A percentile compares a stretch with the other conserved stretches of the same genome.
These are phyloP conservation scores for Brevimyrus niger DNA, from an alignment of 2,113 vertebrate genomes.

Conservation along the genomic window DNA sequence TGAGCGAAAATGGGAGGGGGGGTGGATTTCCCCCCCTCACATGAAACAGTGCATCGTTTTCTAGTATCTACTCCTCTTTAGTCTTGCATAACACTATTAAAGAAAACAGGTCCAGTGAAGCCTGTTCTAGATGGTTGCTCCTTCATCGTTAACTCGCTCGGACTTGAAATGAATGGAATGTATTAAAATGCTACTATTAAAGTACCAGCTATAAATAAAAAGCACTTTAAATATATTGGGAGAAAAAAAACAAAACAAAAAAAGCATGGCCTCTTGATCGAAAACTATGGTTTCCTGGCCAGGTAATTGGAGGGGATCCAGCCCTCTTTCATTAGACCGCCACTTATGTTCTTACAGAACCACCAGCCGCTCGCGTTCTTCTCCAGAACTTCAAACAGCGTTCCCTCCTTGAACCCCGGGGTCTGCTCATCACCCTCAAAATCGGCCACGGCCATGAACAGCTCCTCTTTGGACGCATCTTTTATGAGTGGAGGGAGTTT, in stretches of 20 bases:
- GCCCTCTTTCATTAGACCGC: constrained; percentile 74
- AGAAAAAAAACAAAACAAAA: constrained; percentile 11
- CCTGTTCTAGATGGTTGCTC: constrained; percentile 24
- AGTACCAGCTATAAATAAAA: constrained; percentile 59
- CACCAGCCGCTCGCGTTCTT: constrained; percentile 91
- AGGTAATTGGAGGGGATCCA: constrained; percentile 99
- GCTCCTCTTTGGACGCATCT: constrained; percentile 66
- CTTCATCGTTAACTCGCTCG: constrained; percentile 45
- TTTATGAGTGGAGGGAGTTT: constrained; percentile 51
- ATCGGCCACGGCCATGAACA: constrained; percentile 89
- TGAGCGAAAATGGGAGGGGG: constrained; percentile 13
- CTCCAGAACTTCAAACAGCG: constrained; percentile 87
- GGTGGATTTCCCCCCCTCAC: constrained; percentile 18
- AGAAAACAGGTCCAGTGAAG: constrained; percentile 22
- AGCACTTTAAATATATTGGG: constrained; percentile 44
- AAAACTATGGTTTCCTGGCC: constrained; percentile 81
- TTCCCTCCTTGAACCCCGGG: constrained; percentile 85
- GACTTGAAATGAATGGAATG: constrained; percentile 46
- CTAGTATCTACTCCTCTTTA: constrained; percentile 1
- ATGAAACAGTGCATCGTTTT: neutral
- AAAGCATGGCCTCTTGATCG: neutral
- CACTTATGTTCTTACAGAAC: constrained; percentile 87
- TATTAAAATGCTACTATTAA: constrained; percentile 36
- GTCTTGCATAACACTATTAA: constrained; percentile 23
- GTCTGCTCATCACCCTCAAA: constrained; percentile 90